phyloP scores from a whole-genome alignment of 2,888 invertebrate species.

The Ctenicera cuprea region DNA sequence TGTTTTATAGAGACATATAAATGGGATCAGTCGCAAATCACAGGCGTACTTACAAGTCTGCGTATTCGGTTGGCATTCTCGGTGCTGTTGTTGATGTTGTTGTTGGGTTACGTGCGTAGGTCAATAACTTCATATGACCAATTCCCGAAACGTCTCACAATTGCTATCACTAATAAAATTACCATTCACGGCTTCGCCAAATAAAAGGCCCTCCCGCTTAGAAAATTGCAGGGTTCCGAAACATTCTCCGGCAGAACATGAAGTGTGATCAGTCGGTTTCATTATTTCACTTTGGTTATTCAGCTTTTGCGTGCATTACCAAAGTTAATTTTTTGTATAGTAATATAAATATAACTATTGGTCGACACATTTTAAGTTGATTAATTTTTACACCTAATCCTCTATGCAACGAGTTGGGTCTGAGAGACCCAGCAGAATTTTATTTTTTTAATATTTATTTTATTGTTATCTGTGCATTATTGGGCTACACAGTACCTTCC shows the following conservation, averaged over 20 bases:
- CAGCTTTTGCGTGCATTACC: too few species aligned
- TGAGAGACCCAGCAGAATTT: too few species aligned
- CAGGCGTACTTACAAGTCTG: constrained; percentile 52
- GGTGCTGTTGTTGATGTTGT: constrained; percentile 29
- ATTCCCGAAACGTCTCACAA: constrained; percentile 17
- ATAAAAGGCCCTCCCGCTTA: background rate
- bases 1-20: constrained; percentile 68
- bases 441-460: too few species aligned
- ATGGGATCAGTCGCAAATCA: constrained; percentile 61
- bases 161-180: constrained; percentile 21
- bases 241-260: too few species aligned
- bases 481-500: too few species aligned
- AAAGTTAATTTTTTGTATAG: too few species aligned
- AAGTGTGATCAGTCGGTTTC: background rate
- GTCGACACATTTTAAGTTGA: too few species aligned
- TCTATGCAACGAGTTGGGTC: too few species aligned
- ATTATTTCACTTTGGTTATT: background rate
- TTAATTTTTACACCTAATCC: too few species aligned
- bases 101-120: constrained; percentile 35
- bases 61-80: constrained; percentile 55
- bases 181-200: background rate
- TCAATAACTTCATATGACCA: constrained; percentile 54
- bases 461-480: too few species aligned
- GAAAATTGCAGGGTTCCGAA: background rate
- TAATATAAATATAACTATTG: too few species aligned